These are phyloP conservation scores for Epsilonema sp. DNA, from an alignment of 2,888 invertebrate species.

Conservation along the genomic window DNA sequence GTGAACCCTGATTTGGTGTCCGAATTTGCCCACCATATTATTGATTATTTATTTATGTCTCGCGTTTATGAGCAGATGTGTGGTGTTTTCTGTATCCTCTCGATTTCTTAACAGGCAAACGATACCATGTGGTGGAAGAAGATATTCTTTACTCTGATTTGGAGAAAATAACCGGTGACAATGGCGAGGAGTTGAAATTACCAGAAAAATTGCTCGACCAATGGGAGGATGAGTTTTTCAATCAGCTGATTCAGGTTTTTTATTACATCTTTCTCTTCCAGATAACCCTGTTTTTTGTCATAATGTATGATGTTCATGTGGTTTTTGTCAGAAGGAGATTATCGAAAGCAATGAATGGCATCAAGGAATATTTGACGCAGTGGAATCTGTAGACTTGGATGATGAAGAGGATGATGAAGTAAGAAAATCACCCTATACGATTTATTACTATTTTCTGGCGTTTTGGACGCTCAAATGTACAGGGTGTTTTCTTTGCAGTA, in stretches of 20 bases:
- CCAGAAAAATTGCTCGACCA: constrained; percentile 2
- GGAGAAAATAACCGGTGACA: neutral
- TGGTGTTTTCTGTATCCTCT: too few species aligned
- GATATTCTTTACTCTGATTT: neutral
- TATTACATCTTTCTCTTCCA: neutral
- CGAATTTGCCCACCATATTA: too few species aligned
- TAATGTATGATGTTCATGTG: neutral
- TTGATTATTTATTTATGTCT: too few species aligned
- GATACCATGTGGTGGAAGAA: neutral
- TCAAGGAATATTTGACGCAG: constrained; percentile 12
- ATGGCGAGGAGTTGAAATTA: neutral
- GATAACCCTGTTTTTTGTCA: neutral
- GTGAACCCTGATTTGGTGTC: too few species aligned
- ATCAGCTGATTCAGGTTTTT: constrained; percentile 4
- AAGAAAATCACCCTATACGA: too few species aligned
- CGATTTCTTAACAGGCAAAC: too few species aligned
- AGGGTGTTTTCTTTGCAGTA: too few species aligned
- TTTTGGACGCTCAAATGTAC: too few species aligned
- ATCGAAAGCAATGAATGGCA: constrained; percentile 13
- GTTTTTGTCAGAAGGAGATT: constrained; percentile 10
- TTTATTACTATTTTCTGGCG: too few species aligned
- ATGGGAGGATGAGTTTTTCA: constrained; percentile 14
- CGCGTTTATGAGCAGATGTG: too few species aligned
- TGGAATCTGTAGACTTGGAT: neutral
- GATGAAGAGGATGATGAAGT: too few species aligned